These are phyloP conservation scores for Magallana nippona DNA, from an alignment of 2,888 invertebrate genomes.

Conservation along the genomic window DNA sequence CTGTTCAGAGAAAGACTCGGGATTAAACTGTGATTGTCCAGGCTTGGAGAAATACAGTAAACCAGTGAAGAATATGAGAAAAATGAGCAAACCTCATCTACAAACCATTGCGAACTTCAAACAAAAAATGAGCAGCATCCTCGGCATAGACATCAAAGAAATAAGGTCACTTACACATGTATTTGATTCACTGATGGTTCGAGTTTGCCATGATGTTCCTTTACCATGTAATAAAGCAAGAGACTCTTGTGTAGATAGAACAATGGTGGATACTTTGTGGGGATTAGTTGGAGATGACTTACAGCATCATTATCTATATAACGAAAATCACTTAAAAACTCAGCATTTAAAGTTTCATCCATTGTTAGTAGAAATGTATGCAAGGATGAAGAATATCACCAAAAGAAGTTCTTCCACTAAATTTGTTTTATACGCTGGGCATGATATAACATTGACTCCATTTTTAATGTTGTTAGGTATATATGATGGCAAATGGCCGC, in stretches of 20 bases:
- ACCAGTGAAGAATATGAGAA: constrained; percentile 41
- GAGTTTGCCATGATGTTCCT: constrained; percentile 90
- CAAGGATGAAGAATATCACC: constrained; percentile 59
- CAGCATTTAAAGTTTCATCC: constrained; percentile 90
- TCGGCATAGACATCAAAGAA: constrained; percentile 83
- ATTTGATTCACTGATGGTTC: constrained; percentile 90
- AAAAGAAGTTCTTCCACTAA: constrained; percentile 47
- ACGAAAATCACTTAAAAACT: constrained; percentile 80
- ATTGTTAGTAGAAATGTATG: constrained; percentile 88
- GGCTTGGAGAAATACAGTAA: constrained; percentile 84
- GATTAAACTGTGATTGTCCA: constrained; percentile 88
- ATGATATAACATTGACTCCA: constrained; percentile 93
- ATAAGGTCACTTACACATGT: constrained; percentile 84
- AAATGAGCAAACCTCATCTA: constrained; percentile 82
- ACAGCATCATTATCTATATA: constrained; percentile 42
- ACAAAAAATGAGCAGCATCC: constrained; percentile 87
- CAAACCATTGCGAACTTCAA: constrained; percentile 83
- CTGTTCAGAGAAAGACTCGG: constrained; percentile 83
- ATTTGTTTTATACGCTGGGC: constrained; percentile 92
- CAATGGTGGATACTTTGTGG: constrained; percentile 64
- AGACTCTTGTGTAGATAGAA: constrained; percentile 66
- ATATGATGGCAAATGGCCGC: constrained; percentile 84
- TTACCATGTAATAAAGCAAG: constrained; percentile 86
- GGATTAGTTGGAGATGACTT: constrained; percentile 62
- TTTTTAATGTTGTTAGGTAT: constrained; percentile 90